phyloP scores from a whole-genome alignment of 2,797 vertebrate species.

The Sebastes wilsoni region DNA sequence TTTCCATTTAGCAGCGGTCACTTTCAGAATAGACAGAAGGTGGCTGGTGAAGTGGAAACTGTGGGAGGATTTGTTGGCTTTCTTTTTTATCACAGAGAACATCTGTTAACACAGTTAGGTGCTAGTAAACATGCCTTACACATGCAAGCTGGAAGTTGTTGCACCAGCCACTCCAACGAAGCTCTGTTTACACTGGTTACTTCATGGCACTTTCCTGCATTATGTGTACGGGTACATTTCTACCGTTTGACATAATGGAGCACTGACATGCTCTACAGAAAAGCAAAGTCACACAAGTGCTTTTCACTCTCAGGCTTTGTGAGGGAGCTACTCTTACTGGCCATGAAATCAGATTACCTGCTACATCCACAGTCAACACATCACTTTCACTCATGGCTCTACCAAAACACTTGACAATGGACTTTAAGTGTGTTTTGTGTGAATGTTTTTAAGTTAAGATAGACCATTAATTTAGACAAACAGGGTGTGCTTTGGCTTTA shows the following conservation, averaged over 20 bases:
- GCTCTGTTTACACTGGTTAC: not conserved
- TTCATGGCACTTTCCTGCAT: not conserved
- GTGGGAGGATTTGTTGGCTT: constrained; percentile 9
- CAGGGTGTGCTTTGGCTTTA: not conserved
- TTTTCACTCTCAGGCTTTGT: constrained; percentile 10
- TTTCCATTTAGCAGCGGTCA: not conserved
- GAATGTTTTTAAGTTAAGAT: not conserved
- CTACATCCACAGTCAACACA: constrained; percentile 20
- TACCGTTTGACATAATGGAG: not conserved
- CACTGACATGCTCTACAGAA: not conserved
- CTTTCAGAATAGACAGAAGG: constrained; percentile 8
- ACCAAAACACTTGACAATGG: constrained; percentile 8
- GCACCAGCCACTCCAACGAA: not conserved
- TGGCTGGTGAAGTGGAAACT: constrained; percentile 12
- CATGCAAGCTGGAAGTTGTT: not conserved
- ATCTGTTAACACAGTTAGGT: not conserved
- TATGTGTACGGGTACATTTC: not conserved
- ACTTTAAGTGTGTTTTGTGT: not conserved
- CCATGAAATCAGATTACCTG: constrained; percentile 34
- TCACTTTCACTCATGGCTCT: constrained; percentile 11
- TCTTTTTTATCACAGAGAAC: not conserved
- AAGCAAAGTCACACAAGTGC: constrained; percentile 16
- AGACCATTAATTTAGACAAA: constrained; percentile 19
- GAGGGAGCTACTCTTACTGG: constrained; percentile 11
- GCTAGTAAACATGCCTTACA: not conserved